Conservation (phyloP, 2,888 invertebrate genomes). For the Encarsia formosa region DNA sequence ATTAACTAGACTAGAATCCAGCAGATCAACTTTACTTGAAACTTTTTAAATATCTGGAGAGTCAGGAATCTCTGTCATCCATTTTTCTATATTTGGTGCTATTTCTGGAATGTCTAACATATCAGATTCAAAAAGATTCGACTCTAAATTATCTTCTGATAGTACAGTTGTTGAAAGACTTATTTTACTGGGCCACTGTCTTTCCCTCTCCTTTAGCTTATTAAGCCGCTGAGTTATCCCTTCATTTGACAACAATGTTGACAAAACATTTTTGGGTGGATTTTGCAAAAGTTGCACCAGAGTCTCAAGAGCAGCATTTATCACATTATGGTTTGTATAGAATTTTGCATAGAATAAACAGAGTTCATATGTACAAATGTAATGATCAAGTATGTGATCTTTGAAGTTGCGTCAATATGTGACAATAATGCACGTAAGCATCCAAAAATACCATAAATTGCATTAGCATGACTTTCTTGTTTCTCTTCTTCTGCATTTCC, state of each 20-base stretch:
- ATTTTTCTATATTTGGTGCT: slow-evolving; percentile 40
- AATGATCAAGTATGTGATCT: slow-evolving; percentile 36
- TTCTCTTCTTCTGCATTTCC: slow-evolving; percentile 23
- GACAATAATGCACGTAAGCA: slow-evolving; percentile 64
- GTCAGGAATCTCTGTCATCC: slow-evolving; percentile 38
- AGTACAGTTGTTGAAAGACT: slow-evolving; percentile 38
- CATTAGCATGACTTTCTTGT: no score
- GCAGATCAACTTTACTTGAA: slow-evolving; percentile 21
- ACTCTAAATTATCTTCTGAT: slow-evolving; percentile 35
- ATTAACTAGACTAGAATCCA: slow-evolving; percentile 29
- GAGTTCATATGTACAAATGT: slow-evolving; percentile 69
- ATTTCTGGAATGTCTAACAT: slow-evolving; percentile 37
- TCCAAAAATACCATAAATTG: slow-evolving; percentile 64
- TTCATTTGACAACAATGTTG: slow-evolving; percentile 49
- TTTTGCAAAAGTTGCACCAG: slow-evolving; percentile 56
- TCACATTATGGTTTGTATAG: slow-evolving; percentile 78
- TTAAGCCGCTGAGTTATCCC: slow-evolving; percentile 47
- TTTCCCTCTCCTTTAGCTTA: slow-evolving; percentile 28
- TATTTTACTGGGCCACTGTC: slow-evolving; percentile 33
- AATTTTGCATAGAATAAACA: slow-evolving; percentile 65
- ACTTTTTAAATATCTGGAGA: slow-evolving; percentile 27
- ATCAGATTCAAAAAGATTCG: slow-evolving; percentile 38
- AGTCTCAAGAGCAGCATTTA: slow-evolving; percentile 79
- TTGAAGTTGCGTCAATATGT: slow-evolving; percentile 45
- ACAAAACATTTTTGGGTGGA: slow-evolving; percentile 51